Evolutionary conservation across 30 jellyfish, hydroid and myxozoan species (phyloP), one percentile per base, ranked within the genome.

Genomic region (Hydractinia symbiolongicarpus): DNA sequence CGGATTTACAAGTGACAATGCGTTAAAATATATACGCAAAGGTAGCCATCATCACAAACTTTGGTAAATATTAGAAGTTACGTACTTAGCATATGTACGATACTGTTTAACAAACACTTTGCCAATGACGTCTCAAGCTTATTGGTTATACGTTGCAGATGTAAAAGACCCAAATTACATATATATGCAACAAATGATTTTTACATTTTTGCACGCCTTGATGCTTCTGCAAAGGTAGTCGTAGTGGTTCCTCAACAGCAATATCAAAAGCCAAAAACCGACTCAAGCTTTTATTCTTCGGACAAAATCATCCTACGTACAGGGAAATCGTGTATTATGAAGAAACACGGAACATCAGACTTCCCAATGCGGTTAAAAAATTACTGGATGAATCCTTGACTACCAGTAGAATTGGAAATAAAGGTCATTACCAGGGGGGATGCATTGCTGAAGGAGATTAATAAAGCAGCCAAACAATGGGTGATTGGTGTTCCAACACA

Each of bases 31-130:
- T 21, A 76, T 76, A 11, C 84, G 4, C 15, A 55, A 53, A 14
- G 84, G 82, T 1, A 76, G 84, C 4, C 82, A 76, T 30, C 84
- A 76, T 4, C 84, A 76, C 57, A 76, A 76, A 54, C 4, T 76
- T 0, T 50, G 84, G 84, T 0, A 50, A 13, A 55, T 76, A 3
- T 50, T 76, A 1, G 84, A 76, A 76, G 4, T 67, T 0, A 9
- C 49, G 10, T 67, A 9, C 19, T 67, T 67, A 19, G 13, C 77
- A 44, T 67, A 67, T 67, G 78, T 67, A 0, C 55, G 88, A 1
- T 1, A 4, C 5, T 15, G 88, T n/a, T 10, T 7, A 10, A 2
- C 2, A 62, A 6, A 7, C 4, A 67, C 1, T 0, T 0, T 0
- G 2, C 1, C 4, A 57, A 7, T 21, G 1, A 0, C 73, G 2